phyloP scores from a whole-genome alignment of 2,797 vertebrate genomes.

The Microhierax caerulescens region DNA sequence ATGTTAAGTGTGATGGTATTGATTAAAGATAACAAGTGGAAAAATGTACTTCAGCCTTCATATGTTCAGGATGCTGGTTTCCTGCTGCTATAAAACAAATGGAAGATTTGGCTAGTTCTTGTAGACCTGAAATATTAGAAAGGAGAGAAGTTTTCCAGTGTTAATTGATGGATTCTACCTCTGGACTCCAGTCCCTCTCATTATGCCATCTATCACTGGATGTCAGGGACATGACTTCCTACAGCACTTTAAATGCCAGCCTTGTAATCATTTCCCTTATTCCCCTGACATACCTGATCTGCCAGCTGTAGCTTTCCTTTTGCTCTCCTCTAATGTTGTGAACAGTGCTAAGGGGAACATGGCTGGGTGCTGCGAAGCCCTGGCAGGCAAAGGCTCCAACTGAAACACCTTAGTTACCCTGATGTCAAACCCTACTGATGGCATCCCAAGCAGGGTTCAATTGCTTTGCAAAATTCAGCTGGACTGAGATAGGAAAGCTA shows the following conservation, averaged over 20 bases:
- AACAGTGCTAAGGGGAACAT: not conserved
- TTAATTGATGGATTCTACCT: slow-evolving; percentile 20
- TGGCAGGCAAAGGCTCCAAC: not conserved
- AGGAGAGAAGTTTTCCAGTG: not conserved
- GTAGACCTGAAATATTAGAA: not conserved
- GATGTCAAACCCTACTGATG: not conserved
- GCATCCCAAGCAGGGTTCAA: not conserved
- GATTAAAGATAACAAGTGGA: slow-evolving; percentile 36
- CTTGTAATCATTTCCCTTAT: slow-evolving; percentile 28
- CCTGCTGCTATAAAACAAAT: not conserved
- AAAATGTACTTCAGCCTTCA: not conserved
- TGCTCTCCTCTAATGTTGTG: not conserved
- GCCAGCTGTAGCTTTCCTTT: slow-evolving; percentile 1
- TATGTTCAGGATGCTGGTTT: not conserved
- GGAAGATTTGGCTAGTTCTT: not conserved
- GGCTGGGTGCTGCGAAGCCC: not conserved
- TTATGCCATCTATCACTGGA: not conserved
- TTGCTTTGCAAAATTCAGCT: not conserved
- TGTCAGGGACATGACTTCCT: slow-evolving; percentile 10
- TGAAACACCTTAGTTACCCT: not conserved
- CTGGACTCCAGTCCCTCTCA: not conserved
- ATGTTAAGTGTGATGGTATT: not conserved
- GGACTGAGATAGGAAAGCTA: not conserved
- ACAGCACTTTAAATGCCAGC: slow-evolving; percentile 46
- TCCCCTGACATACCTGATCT: not conserved